Evolutionary conservation across 2,113 vertebrate genomes (phyloP).

Genomic region (Eolophus roseicapilla): DNA sequence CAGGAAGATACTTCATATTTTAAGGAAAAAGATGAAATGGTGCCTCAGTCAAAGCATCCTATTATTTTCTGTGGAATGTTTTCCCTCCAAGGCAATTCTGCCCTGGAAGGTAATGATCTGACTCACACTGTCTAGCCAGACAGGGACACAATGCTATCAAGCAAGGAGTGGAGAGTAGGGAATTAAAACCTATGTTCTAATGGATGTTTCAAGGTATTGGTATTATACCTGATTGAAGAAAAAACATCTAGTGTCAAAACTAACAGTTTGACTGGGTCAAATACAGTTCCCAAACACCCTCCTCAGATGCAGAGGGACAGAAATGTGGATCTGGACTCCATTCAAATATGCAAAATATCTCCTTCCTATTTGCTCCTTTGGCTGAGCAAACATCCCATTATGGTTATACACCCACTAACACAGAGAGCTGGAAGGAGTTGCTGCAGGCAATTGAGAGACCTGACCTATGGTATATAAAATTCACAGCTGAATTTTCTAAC

Average conservation of each 20-base stretch:
- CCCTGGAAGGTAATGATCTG: slow-evolving; percentile 1
- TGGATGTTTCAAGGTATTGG: not conserved
- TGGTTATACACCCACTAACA: not conserved
- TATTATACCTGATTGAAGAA: not conserved
- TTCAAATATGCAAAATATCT: not conserved
- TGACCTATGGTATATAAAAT: not conserved
- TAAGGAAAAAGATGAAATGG: not conserved
- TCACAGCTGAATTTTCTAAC: not conserved
- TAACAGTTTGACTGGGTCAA: not conserved
- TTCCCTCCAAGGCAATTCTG: not conserved
- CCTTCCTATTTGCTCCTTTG: not conserved
- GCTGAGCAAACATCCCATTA: not conserved
- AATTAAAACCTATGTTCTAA: not conserved
- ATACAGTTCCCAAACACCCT: not conserved
- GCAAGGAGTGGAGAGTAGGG: not conserved
- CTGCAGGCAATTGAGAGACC: not conserved
- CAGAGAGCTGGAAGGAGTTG: not conserved
- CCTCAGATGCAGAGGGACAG: not conserved
- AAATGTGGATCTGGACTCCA: not conserved
- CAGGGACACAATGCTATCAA: not conserved
- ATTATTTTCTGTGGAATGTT: not conserved
- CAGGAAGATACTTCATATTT: not conserved
- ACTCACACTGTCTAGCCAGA: slow-evolving; percentile 2
- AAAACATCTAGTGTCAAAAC: not conserved
- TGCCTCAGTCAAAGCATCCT: not conserved